phyloP scores from a whole-genome alignment of 1,140 invertebrate genomes.

The Geopemphigus sp. region DNA sequence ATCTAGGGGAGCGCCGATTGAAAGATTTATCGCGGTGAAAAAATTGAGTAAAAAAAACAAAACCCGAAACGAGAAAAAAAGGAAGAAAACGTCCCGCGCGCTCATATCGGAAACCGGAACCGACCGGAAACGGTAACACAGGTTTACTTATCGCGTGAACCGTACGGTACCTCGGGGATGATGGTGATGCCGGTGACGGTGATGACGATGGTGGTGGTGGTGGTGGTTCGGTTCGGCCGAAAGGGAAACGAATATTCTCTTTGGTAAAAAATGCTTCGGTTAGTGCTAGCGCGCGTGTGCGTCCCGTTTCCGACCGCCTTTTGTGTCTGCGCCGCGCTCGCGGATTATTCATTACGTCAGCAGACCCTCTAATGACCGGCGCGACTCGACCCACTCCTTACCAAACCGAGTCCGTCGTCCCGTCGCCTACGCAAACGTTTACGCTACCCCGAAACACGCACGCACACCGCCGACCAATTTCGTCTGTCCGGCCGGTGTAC shows the following conservation, averaged over 20 bases:
- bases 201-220: no score
- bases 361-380: constrained; percentile 16
- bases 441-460: no score
- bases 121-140: neutral
- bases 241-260: no score
- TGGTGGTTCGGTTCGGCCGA: no score
- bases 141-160: neutral
- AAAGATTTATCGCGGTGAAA: neutral
- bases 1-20: neutral
- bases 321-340: neutral
- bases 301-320: constrained; percentile 1
- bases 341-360: constrained; percentile 36
- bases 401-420: no score
- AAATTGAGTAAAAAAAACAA: neutral
- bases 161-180: neutral
- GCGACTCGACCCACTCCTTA: no score
- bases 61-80: no score
- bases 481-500: no score
- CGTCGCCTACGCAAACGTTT: no score
- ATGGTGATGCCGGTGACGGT: no score
- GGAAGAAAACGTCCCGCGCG: neutral
- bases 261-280: constrained; percentile 5
- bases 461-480: no score
- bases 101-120: constrained; percentile 9
- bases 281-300: neutral